Base-by-base conservation (phyloP, 2,113 vertebrate genomes). In the Bujurquina vittata region DNA sequence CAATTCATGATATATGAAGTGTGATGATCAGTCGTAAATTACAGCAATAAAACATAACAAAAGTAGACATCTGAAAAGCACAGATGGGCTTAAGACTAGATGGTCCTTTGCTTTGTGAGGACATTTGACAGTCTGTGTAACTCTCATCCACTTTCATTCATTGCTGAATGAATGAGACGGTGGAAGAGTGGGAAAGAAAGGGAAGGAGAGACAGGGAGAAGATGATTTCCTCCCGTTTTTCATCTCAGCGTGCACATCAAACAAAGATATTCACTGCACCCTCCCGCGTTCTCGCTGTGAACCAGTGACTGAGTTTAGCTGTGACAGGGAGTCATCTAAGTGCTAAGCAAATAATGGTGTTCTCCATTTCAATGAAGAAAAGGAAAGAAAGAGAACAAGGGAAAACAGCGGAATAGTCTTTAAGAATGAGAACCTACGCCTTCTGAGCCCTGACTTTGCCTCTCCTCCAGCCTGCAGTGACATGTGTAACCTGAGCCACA, bases 231-330 rank as follows among this genome's bases (percentile, higher is more conserved):
- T 85, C 82, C 88, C 59, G 61, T 37, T 89, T 80, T 87, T 93
- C 83, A 80, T 91, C 87, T 91, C 89, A 52, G 75, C 59, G 15
- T 81, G 63, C 76, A 87, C 81, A 90, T 92, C 85, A 93, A 89
- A 94, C 91, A 94, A 93, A 94, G 89, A 94, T 92, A 93, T 93
- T 87, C 88, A 94, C 94, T 90, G 84, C 89, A 60, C 90, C 92
- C 84, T 89, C 89, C 93, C 85, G 90, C 75, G 60, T 83, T 10
- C 86, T 74, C 5, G 17, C 86, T 77, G 77, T 26, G 63, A 87
- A 91, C 60, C 80, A 81, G 84, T 57, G 40, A 75, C 79, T 84
- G 82, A 93, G 89, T 94, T 89, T 89, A 92, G 88, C 31, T 46
- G 77, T 93, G 91, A 93, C 89, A 86, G 89, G 74, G 63, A 88